Evolutionary conservation across 2,888 invertebrate species (phyloP).

Genomic region (Incurvaria masculella): DNA sequence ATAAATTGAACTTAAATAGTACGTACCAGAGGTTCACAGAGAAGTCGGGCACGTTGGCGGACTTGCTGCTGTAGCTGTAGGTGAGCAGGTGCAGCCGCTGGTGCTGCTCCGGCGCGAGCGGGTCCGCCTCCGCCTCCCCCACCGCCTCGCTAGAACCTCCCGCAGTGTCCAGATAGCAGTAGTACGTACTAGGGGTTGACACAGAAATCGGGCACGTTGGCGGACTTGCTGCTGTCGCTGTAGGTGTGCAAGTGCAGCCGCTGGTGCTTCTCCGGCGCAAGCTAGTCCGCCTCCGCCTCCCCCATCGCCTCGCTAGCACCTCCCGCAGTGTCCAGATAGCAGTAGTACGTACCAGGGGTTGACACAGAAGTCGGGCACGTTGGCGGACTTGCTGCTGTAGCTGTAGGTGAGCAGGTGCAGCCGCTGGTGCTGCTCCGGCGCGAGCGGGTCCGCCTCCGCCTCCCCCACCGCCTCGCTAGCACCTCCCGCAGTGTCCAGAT

Average conservation of each 20-base stretch:
- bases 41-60: conserved; percentile 78
- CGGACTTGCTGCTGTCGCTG: no score
- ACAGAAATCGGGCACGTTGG: no score
- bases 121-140: conserved; percentile 47
- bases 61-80: conserved; percentile 78
- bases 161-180: no score
- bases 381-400: conserved; percentile 69
- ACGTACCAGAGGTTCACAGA: conserved; percentile 92
- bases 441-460: conserved; percentile 62
- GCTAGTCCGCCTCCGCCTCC: no score
- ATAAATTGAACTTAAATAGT: no score
- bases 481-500: neutral
- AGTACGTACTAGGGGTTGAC: no score
- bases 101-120: conserved; percentile 75
- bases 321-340: neutral
- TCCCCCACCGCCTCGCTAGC: neutral
- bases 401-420: conserved; percentile 89
- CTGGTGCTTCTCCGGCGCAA: no score
- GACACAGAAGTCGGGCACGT: conserved; percentile 86
- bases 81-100: conserved; percentile 87
- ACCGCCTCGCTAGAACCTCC: neutral
- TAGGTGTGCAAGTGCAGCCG: no score
- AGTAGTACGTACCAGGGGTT: conserved; percentile 69
- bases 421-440: conserved; percentile 80
- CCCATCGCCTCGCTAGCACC: no score